These are phyloP conservation scores for Mesocentrotus franciscanus DNA, from an alignment of 53 echinoderm and acorn worm species.

Conservation along the genomic window DNA sequence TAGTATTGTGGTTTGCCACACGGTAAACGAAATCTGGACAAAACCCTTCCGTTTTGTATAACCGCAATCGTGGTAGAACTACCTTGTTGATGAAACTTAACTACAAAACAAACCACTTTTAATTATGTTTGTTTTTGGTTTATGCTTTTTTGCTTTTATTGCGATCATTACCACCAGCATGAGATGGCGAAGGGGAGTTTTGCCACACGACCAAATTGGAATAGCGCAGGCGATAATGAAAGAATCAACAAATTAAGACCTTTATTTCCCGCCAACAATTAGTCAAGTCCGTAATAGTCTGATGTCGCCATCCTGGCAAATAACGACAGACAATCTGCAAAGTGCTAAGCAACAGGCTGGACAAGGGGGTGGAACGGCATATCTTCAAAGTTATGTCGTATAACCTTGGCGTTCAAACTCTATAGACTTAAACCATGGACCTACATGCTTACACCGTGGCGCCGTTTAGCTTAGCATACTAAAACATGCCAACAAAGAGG, in stretches of 20 bases:
- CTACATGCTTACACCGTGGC: not conserved
- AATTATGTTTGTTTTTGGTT: conserved; percentile 44
- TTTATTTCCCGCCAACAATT: conserved; percentile 39
- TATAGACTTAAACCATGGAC: not conserved
- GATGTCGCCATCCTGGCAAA: conserved; percentile 21
- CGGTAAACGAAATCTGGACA: not conserved
- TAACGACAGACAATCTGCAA: conserved; percentile 18
- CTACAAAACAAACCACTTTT: conserved; percentile 31
- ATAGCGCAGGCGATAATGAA: not conserved
- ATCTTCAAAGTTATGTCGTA: not conserved
- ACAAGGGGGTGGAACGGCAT: not conserved
- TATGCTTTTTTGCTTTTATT: conserved; percentile 8
- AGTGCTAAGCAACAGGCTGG: not conserved
- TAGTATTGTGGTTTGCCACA: not conserved
- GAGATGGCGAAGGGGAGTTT: not conserved
- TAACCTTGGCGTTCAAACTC: conserved; percentile 24
- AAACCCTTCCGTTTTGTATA: not conserved
- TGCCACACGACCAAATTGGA: not conserved
- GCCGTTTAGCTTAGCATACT: not conserved
- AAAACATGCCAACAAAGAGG: not conserved
- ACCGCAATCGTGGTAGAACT: not conserved
- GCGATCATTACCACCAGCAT: not conserved
- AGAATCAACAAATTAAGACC: conserved; percentile 37
- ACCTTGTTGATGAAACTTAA: not conserved
- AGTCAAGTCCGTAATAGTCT: conserved; percentile 37